phyloP scores from a whole-genome alignment of 2,888 invertebrate species.

The Chymomyza procnemis region DNA sequence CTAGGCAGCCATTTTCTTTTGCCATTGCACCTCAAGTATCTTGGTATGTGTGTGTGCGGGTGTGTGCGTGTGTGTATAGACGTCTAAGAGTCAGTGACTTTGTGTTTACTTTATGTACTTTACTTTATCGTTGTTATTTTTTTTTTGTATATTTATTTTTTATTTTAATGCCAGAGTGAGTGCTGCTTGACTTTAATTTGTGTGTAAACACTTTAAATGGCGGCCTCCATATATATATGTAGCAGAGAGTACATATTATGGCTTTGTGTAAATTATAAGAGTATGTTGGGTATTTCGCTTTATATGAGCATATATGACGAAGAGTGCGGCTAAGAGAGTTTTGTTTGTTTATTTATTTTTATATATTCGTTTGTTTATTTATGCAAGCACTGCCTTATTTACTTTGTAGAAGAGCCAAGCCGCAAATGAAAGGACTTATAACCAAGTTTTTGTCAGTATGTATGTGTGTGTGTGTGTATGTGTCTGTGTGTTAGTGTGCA shows the following conservation, averaged over 20 bases:
- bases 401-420: conserved; percentile 41
- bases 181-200: conserved; percentile 66
- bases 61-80: neutral
- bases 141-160: neutral
- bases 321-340: conserved; percentile 25
- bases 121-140: conserved; percentile 15
- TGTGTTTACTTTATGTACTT: conserved; percentile 37
- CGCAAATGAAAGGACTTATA: conserved; percentile 1
- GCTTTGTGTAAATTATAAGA: conserved; percentile 26
- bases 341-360: conserved; percentile 51
- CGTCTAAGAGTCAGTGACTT: neutral
- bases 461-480: neutral
- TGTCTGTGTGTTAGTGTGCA: conserved; percentile 4
- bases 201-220: conserved; percentile 68
- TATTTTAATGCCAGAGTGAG: conserved; percentile 8
- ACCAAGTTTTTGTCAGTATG: too few relatives aligned
- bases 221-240: conserved; percentile 15
- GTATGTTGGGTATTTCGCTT: conserved; percentile 36
- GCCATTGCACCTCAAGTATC: neutral
- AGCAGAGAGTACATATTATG: neutral
- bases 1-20: neutral
- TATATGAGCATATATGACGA: neutral
- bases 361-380: conserved; percentile 41
- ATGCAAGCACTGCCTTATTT: conserved; percentile 46
- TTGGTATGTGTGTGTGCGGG: conserved; percentile 9